Conservation (phyloP, 2,797 vertebrate genomes). For the Macropodus opercularis region DNA sequence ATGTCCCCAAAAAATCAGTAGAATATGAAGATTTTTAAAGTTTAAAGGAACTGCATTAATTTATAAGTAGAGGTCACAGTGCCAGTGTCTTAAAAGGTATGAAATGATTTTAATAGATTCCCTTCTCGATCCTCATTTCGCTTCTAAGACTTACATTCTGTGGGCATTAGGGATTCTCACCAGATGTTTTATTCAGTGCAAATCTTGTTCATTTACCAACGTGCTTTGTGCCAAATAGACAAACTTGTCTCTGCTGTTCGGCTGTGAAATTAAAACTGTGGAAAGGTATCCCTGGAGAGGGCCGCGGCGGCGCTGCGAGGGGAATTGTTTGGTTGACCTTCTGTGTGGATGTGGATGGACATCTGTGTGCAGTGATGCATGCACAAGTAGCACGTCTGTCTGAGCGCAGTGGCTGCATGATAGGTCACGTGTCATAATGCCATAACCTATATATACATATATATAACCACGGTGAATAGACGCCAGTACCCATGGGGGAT, state of each 20-base stretch:
- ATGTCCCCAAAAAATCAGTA: not conserved
- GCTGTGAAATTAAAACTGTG: conserved; percentile 60
- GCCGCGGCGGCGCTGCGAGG: not conserved
- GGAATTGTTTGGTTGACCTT: conserved; percentile 40
- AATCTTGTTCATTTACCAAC: conserved; percentile 64
- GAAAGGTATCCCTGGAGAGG: conserved; percentile 6
- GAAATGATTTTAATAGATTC: conserved; percentile 50
- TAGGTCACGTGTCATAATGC: too few relatives aligned
- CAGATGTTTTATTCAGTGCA: conserved; percentile 65
- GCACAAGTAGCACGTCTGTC: conserved; percentile 23
- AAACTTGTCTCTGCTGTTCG: conserved; percentile 53
- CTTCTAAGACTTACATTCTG: conserved; percentile 38
- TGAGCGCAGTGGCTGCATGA: too few relatives aligned
- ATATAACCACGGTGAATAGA: too few relatives aligned
- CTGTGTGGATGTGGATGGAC: conserved; percentile 5
- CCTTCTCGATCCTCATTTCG: conserved; percentile 46
- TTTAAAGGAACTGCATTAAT: not conserved
- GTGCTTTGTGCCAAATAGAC: conserved; percentile 55
- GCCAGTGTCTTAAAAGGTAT: conserved; percentile 25
- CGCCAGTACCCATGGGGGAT: too few relatives aligned
- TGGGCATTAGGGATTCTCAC: conserved; percentile 38
- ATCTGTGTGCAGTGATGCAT: conserved; percentile 33
- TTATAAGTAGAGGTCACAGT: conserved; percentile 35
- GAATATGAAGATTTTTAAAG: not conserved
- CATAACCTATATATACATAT: too few relatives aligned